Evolutionary conservation across 1,140 invertebrate genomes (phyloP).

Genomic region (Caenorhabditis elegans): WBcel235 BX284604.4:17121501-17122000

Average conservation of each 20-base stretch:
- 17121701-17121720: constrained; percentile 91
- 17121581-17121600: constrained; percentile 82
- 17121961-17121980: neutral
- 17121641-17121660: constrained; percentile 82
- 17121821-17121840: constrained; percentile 19
- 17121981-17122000: neutral
- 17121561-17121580: constrained; percentile 80
- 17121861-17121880: constrained; percentile 45
- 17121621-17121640: constrained; percentile 77
- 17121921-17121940: neutral
- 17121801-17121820: no score
- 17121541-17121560: constrained; percentile 67
- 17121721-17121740: constrained; percentile 85
- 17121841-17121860: constrained; percentile 36
- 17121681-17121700: constrained; percentile 82
- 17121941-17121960: constrained; percentile 9
- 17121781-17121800: constrained; percentile 53
- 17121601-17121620: constrained; percentile 86
- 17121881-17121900: constrained; percentile 35
- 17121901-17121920: constrained; percentile 1
- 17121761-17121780: constrained; percentile 75
- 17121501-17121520: no score
- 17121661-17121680: constrained; percentile 83
- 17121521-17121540: no score
- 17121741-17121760: constrained; percentile 83